These are phyloP conservation scores for Crotalus horridus DNA, from an alignment of 2,113 vertebrate species.

Conservation along the genomic window DNA sequence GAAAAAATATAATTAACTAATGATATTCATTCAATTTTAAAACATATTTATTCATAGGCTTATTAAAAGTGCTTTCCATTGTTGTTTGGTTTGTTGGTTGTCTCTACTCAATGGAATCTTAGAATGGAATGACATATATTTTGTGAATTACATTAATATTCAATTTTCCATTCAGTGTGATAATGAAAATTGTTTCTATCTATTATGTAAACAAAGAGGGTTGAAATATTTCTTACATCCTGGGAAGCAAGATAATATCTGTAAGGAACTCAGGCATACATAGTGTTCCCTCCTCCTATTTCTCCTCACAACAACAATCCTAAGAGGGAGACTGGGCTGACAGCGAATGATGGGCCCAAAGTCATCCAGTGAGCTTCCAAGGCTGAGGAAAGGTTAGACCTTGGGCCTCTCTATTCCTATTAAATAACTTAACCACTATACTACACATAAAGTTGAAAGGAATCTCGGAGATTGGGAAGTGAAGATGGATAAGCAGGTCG, in stretches of 20 bases:
- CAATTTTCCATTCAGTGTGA: neutral
- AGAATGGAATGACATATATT: neutral
- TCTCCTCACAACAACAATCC: neutral
- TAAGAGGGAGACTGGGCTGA: neutral
- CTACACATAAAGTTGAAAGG: neutral
- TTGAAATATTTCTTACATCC: neutral
- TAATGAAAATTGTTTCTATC: neutral
- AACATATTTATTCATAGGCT: slow-evolving; percentile 54
- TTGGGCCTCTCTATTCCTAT: neutral
- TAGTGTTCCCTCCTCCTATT: neutral
- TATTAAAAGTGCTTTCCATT: slow-evolving; percentile 47
- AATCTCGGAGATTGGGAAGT: neutral
- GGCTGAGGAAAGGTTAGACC: neutral
- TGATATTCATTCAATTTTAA: slow-evolving; percentile 49
- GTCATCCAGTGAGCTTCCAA: neutral
- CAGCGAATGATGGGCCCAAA: neutral
- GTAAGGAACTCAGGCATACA: neutral
- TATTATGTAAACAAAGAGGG: neutral
- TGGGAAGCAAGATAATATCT: neutral
- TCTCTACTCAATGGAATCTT: neutral
- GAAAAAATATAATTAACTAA: slow-evolving; percentile 47
- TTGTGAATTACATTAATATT: neutral
- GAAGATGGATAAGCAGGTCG: neutral
- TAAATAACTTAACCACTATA: neutral
- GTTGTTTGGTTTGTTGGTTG: neutral